Percentiles rank a stretch among this genome's conserved stretches.
Conservation (phyloP, 2,113 vertebrate species). For the Probosciger aterrimus region DNA sequence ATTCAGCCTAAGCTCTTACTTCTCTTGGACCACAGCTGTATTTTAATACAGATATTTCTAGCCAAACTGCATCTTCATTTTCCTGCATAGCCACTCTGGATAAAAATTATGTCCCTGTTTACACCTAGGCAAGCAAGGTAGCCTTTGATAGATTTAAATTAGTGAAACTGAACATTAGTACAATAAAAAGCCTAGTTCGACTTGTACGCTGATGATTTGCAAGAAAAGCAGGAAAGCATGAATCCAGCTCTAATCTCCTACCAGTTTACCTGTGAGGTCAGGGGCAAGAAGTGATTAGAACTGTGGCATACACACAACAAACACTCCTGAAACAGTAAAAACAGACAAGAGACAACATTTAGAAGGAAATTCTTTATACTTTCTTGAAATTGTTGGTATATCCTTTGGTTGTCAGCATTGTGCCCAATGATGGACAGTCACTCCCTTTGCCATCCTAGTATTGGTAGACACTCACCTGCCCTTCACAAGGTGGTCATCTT, state of each 20-base stretch:
- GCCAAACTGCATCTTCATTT: neutral
- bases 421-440: rapidly evolving
- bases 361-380: neutral
- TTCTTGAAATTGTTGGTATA: neutral
- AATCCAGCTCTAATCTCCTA: neutral
- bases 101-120: neutral
- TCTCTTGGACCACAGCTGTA: neutral
- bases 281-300: neutral
- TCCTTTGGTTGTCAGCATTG: neutral
- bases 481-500: neutral
- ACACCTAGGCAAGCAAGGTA: neutral
- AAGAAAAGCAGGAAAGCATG: neutral
- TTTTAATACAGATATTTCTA: neutral
- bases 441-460: neutral
- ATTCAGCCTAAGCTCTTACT: neutral
- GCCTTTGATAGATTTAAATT: rapidly evolving
- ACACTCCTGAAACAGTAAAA: neutral
- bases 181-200: neutral
- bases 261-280: neutral
- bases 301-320: neutral
- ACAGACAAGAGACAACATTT: neutral
- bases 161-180: neutral
- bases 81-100: neutral
- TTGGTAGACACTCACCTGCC: neutral
- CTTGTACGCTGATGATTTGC: neutral